A percentile compares a stretch with the other conserved stretches of the same genome.
These are phyloP conservation scores for Pangasius larnaudii DNA, from an alignment of 2,797 vertebrate species.

Conservation along the genomic window DNA sequence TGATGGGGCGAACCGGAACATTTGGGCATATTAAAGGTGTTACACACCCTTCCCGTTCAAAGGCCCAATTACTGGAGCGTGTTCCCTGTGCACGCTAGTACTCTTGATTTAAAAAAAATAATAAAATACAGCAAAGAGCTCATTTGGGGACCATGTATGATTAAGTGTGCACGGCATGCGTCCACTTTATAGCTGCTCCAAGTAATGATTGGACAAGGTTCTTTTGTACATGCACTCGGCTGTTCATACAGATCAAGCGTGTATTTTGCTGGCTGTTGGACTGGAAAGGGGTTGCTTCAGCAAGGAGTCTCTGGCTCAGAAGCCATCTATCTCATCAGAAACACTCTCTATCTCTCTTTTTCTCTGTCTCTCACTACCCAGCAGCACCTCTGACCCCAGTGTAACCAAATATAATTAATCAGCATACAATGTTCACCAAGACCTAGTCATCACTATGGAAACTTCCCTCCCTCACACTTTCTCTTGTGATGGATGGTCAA, in stretches of 20 bases:
- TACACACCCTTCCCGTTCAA: not conserved
- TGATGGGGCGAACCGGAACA: constrained; percentile 26
- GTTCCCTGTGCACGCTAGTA: constrained; percentile 9
- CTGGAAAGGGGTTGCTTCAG: not conserved
- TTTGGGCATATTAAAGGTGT: constrained; percentile 16
- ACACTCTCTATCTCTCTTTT: not conserved
- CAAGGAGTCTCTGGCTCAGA: not conserved
- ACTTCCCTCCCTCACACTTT: constrained; percentile 33
- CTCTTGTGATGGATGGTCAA: constrained; percentile 51
- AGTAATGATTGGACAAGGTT: constrained; percentile 18
- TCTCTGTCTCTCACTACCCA: constrained; percentile 3
- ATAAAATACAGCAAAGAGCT: not conserved
- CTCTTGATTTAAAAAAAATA: constrained; percentile 20
- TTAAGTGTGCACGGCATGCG: not conserved
- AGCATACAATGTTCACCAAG: constrained; percentile 56
- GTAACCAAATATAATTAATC: constrained; percentile 24
- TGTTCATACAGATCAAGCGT: not conserved
- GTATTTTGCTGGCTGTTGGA: not conserved
- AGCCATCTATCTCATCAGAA: not conserved
- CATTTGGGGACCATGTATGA: not conserved
- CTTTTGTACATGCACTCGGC: not conserved
- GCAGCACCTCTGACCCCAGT: constrained; percentile 40
- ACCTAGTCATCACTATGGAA: constrained; percentile 62
- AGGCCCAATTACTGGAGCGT: constrained; percentile 24
- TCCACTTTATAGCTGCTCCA: not conserved